Percentiles rank a stretch among this genome's conserved stretches.
phyloP scores from a whole-genome alignment of 1,140 invertebrate genomes.

The Pseudachorutes palmiensis region DNA sequence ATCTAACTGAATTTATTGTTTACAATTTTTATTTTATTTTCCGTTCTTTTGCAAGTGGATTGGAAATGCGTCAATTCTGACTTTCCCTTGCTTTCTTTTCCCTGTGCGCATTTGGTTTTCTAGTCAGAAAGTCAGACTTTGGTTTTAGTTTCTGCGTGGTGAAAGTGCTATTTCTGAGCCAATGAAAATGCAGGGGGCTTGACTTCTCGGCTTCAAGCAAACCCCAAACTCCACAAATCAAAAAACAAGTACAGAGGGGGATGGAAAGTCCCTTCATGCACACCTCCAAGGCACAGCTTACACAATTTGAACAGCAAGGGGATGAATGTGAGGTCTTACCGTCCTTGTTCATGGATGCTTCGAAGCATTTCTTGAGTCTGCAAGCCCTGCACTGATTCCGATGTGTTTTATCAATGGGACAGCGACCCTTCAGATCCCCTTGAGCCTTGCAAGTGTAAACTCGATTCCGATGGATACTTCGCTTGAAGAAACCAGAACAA shows the following conservation, averaged over 20 bases:
- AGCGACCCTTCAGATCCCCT: constrained; percentile 81
- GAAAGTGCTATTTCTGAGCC: constrained; percentile 13
- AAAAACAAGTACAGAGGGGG: background rate
- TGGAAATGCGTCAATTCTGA: too few relatives aligned
- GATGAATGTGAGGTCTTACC: constrained; percentile 64
- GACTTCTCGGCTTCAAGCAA: constrained; percentile 22
- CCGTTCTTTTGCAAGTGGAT: too few relatives aligned
- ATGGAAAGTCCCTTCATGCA: background rate
- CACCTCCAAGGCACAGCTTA: background rate
- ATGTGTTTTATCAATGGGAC: constrained; percentile 94
- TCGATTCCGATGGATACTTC: constrained; percentile 88
- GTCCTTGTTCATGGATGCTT: constrained; percentile 97
- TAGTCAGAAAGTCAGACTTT: constrained; percentile 5
- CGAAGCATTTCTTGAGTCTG: constrained; percentile 90
- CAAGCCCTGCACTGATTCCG: constrained; percentile 95
- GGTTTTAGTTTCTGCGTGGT: background rate
- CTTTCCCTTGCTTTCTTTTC: too few relatives aligned
- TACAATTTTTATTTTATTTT: too few relatives aligned
- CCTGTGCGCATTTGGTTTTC: too few relatives aligned
- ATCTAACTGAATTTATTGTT: too few relatives aligned
- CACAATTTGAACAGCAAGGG: too few relatives aligned
- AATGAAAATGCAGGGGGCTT: constrained; percentile 18
- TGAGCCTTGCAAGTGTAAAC: constrained; percentile 95
- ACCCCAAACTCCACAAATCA: too few relatives aligned
- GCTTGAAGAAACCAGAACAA: constrained; percentile 94